Base-by-base conservation (phyloP, 2,113 vertebrate genomes). In the Donacobius atricapilla region DNA sequence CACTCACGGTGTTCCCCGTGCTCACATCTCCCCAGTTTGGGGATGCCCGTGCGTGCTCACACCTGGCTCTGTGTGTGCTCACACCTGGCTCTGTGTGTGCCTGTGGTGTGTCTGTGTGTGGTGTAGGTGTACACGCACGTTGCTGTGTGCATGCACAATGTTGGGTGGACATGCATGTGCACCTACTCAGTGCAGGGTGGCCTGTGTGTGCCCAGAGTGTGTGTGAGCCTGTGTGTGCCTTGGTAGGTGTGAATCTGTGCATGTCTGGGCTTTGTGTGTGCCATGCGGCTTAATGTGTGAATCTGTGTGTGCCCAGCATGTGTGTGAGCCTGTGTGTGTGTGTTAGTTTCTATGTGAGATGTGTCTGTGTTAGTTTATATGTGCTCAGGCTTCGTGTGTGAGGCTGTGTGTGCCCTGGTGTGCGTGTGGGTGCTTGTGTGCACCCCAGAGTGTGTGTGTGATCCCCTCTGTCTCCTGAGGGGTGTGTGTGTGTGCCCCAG, bases 1-100 rank as follows among this genome's bases (percentile, higher is more conserved):
- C 77, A 19, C 0, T 1, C 13, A 2, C 0, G 1, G 6, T 0
- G 2, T 25, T 81, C 69, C 64, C 69, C 0, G 0, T 44, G 84
- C n/a, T 44, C 47, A 3, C 35, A 15, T 9, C 56, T 31, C 10
- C 30, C 31, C 24, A 2, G 42, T 1, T 7, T 20, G 42, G 9
- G 37, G 64, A 1, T 50, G 71, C 48, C 33, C 3, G 1, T 5
- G 48, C 9, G 35, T 64, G 89, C 42, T 7, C 71, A 9, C 19
- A 20, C 1, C 8, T 1, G 24, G 57, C 39, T 37, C 8, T 20
- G 58, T 13, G 58, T 60, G 58, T 58, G 56, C 33, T 21, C 12
- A 7, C n/a, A n/a, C n/a, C n/a, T n/a, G n/a, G n/a, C n/a, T n/a
- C n/a, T n/a, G 21, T 3, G 39, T 39, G 68, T 40, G 58, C 21